Evolutionary conservation across 2,113 vertebrate genomes (phyloP).

Genomic region (Procavia capensis): DNA sequence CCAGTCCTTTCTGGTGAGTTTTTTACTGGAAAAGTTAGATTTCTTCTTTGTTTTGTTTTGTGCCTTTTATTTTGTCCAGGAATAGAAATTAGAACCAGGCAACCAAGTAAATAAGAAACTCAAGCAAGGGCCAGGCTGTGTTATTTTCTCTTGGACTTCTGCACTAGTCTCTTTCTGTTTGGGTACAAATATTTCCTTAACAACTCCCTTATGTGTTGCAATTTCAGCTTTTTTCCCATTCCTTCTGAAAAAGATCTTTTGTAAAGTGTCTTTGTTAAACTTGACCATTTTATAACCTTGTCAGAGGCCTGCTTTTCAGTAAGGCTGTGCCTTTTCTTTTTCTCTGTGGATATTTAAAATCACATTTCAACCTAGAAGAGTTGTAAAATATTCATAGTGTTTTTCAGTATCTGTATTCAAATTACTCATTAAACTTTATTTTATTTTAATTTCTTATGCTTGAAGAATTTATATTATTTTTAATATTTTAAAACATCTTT

Average conservation of each 20-base stretch:
- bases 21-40: slow-evolving; percentile 52
- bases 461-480: not conserved
- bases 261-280: not conserved
- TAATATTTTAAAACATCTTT: not conserved
- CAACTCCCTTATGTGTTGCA: not conserved
- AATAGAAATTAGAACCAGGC: not conserved
- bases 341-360: slow-evolving; percentile 28
- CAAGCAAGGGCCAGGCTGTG: not conserved
- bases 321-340: not conserved
- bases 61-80: not conserved
- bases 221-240: not conserved
- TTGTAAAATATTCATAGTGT: slow-evolving; percentile 29
- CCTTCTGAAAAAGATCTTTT: not conserved
- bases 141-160: not conserved
- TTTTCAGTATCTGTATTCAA: slow-evolving; percentile 4
- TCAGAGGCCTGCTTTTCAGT: not conserved
- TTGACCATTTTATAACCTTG: not conserved
- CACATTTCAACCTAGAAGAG: slow-evolving; percentile 32
- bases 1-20: not conserved
- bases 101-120: not conserved
- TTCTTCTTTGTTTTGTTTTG: slow-evolving; percentile 51
- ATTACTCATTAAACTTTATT: slow-evolving; percentile 52
- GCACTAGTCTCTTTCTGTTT: not conserved
- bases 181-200: not conserved
- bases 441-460: not conserved